Percentiles rank a stretch among this genome's conserved stretches.
Evolutionary conservation across 1,140 invertebrate species (phyloP).

Genomic region (Gonatopus flavifemur): DNA sequence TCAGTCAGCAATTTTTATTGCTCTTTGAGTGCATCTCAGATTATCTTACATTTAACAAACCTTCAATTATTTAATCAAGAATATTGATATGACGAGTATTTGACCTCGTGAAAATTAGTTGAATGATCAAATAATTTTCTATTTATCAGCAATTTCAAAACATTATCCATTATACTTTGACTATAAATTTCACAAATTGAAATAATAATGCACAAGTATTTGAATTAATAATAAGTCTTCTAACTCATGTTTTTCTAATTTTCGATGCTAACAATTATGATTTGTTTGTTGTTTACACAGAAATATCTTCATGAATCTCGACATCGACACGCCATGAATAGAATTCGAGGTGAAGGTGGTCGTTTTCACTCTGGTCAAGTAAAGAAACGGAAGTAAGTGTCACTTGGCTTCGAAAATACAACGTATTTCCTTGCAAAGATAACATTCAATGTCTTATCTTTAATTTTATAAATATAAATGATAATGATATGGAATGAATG

Average conservation of each 20-base stretch:
- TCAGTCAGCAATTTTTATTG: too few species aligned
- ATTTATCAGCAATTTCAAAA: neutral
- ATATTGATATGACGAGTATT: too few species aligned
- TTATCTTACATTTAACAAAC: too few species aligned
- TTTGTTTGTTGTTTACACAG: constrained; percentile 60
- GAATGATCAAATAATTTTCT: neutral
- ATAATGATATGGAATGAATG: too few species aligned
- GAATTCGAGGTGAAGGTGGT: constrained; percentile 94
- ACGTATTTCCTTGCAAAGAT: constrained; percentile 4
- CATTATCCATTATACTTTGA: too few species aligned
- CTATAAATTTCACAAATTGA: too few species aligned
- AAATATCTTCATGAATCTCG: constrained; percentile 99
- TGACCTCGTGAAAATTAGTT: too few species aligned
- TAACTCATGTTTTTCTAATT: too few species aligned
- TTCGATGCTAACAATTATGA: constrained; percentile 4
- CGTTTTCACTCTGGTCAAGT: constrained; percentile 85
- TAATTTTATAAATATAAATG: constrained; percentile 31
- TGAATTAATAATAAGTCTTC: too few species aligned
- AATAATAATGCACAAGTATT: too few species aligned
- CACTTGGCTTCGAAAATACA: neutral
- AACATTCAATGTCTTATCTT: constrained; percentile 11
- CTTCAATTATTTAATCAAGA: too few species aligned
- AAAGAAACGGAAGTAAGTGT: constrained; percentile 61
- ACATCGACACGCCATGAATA: constrained; percentile 97
- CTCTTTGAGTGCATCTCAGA: too few species aligned